These are phyloP conservation scores for Actinernus sp. DNA, from an alignment of 92 coral and sea anemone species.

Conservation along the genomic window DNA sequence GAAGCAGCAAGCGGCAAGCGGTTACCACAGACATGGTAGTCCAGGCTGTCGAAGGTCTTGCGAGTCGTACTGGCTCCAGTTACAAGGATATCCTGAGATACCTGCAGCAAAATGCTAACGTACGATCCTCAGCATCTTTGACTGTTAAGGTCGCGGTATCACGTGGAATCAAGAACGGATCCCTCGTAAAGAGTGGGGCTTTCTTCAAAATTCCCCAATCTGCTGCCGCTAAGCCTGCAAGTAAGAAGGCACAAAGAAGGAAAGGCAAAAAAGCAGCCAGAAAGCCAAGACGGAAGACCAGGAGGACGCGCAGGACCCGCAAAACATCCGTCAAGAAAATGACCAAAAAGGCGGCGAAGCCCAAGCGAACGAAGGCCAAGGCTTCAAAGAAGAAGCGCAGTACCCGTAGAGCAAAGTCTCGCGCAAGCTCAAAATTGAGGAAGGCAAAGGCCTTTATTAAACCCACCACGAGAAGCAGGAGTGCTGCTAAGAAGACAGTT, in stretches of 20 bases:
- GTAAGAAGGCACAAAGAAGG: constrained; percentile 10
- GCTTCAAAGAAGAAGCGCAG: constrained; percentile 20
- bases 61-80: constrained; percentile 80
- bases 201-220: constrained; percentile 61
- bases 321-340: constrained; percentile 36
- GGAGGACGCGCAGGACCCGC: constrained; percentile 35
- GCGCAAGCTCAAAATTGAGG: constrained; percentile 27
- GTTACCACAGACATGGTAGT: constrained; percentile 60
- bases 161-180: constrained; percentile 74
- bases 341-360: constrained; percentile 10
- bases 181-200: constrained; percentile 57
- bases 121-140: constrained; percentile 39
- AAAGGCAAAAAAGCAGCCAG: constrained; percentile 34
- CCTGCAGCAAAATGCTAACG: constrained; percentile 39
- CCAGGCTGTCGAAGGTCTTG: constrained; percentile 74
- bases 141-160: constrained; percentile 75
- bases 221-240: constrained; percentile 20
- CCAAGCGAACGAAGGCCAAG: constrained; percentile 25
- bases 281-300: constrained; percentile 16
- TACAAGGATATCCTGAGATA: constrained; percentile 67
- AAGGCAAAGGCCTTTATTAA: constrained; percentile 6
- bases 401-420: constrained; percentile 28
- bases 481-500: neutral
- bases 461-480: neutral
- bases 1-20: constrained; percentile 42